These are phyloP conservation scores for Dilophus febrilis DNA, from an alignment of 2,888 invertebrate genomes.

Conservation along the genomic window DNA sequence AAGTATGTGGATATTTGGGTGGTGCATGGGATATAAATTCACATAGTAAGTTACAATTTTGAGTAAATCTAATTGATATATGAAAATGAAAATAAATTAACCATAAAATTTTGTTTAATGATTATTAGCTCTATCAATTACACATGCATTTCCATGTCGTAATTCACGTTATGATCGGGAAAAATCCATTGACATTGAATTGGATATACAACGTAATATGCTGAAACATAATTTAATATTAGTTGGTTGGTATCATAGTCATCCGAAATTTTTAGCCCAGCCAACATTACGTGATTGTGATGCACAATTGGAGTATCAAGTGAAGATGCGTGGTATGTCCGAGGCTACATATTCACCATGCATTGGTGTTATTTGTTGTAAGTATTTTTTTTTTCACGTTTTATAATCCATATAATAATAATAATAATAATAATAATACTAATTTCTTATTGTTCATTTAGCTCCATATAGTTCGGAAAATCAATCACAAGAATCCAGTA, in stretches of 20 bases:
- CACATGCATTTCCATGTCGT: slow-evolving; percentile 77
- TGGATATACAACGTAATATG: slow-evolving; percentile 68
- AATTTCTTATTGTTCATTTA: slow-evolving; percentile 27
- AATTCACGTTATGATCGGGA: slow-evolving; percentile 63
- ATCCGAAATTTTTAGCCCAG: slow-evolving; percentile 73
- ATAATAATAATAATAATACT: too few species aligned
- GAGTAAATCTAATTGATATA: too few species aligned
- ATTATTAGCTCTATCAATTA: slow-evolving; percentile 64
- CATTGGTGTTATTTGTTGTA: slow-evolving; percentile 81
- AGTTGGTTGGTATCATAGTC: slow-evolving; percentile 93
- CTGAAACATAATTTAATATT: slow-evolving; percentile 64
- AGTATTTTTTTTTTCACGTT: slow-evolving; percentile 28
- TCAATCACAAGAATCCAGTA: slow-evolving; percentile 61
- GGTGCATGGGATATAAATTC: slow-evolving; percentile 89
- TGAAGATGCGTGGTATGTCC: slow-evolving; percentile 79
- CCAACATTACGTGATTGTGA: slow-evolving; percentile 81
- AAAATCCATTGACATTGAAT: slow-evolving; percentile 57
- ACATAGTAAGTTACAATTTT: slow-evolving; percentile 53
- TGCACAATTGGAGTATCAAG: slow-evolving; percentile 85
- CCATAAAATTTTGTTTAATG: too few species aligned
- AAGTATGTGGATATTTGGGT: slow-evolving; percentile 90
- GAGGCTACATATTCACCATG: slow-evolving; percentile 89
- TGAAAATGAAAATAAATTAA: too few species aligned
- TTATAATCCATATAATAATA: slow-evolving; percentile 6
- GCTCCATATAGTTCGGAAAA: slow-evolving; percentile 73